Conservation (phyloP, 2,113 vertebrate genomes). For the Illadopsis cleaveri region DNA sequence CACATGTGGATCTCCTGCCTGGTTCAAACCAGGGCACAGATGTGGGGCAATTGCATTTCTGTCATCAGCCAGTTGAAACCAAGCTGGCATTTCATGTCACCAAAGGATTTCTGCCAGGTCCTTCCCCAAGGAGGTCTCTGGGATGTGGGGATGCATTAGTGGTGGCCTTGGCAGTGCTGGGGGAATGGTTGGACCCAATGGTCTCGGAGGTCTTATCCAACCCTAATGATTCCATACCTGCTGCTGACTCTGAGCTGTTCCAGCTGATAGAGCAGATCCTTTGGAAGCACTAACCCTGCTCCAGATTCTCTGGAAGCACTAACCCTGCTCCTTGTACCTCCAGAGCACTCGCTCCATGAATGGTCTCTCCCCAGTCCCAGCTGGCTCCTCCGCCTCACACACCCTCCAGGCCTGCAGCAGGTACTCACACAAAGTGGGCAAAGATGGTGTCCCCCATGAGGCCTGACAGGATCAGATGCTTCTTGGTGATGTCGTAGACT, state of each 20-base stretch:
- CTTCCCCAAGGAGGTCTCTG: background rate
- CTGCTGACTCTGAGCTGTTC: background rate
- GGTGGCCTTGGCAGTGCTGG: background rate
- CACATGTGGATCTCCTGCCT: background rate
- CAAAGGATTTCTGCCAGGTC: background rate
- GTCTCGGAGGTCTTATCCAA: background rate
- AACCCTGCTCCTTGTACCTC: background rate
- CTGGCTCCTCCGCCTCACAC: background rate
- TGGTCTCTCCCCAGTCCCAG: background rate
- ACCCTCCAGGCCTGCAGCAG: background rate
- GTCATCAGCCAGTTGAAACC: background rate
- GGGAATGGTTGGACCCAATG: background rate
- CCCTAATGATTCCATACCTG: too few species aligned
- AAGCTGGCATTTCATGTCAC: background rate
- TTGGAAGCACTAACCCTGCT: background rate
- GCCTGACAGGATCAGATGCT: constrained; percentile 89
- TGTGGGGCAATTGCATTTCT: background rate
- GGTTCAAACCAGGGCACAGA: background rate
- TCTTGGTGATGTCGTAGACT: constrained; percentile 93
- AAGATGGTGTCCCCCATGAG: constrained; percentile 91
- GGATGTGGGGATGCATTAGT: background rate
- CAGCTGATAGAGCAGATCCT: background rate
- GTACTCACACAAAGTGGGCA: constrained; percentile 90
- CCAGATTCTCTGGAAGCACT: background rate
- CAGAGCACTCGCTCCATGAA: background rate